Evolutionary conservation across 2,113 vertebrate genomes (phyloP).

Genomic region (Chloebia gouldiae): DNA sequence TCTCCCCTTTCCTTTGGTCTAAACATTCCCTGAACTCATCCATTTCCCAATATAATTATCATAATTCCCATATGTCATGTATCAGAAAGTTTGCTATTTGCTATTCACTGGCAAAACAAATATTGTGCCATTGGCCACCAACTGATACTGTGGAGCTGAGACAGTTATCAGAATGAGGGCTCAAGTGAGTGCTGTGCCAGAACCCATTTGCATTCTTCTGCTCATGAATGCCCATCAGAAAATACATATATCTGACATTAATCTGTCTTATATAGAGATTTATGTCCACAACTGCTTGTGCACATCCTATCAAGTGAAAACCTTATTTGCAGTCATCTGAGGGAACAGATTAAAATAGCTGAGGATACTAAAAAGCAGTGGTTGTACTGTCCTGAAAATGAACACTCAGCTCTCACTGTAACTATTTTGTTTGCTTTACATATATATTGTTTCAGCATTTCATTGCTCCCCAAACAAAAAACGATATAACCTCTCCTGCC

Average conservation of each 20-base stretch:
- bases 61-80: neutral
- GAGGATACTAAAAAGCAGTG: neutral
- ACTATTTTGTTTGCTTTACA: conserved; percentile 15
- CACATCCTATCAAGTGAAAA: neutral
- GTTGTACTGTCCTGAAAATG: neutral
- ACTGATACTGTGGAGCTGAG: neutral
- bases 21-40: neutral
- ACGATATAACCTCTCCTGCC: neutral
- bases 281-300: neutral
- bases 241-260: neutral
- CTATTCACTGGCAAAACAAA: neutral
- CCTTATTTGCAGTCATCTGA: neutral
- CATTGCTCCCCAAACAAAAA: neutral
- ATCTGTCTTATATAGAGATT: neutral
- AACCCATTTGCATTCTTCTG: neutral
- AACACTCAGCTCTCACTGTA: neutral
- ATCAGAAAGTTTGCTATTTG: neutral
- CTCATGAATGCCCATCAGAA: neutral
- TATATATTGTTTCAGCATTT: neutral
- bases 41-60: neutral
- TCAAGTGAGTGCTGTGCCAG: neutral
- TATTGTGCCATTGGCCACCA: neutral
- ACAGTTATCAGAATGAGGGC: neutral
- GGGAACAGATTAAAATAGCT: neutral
- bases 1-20: neutral